These are phyloP conservation scores for Vicugna pacos DNA, from an alignment of 2,113 vertebrate genomes.

Conservation along the genomic window DNA sequence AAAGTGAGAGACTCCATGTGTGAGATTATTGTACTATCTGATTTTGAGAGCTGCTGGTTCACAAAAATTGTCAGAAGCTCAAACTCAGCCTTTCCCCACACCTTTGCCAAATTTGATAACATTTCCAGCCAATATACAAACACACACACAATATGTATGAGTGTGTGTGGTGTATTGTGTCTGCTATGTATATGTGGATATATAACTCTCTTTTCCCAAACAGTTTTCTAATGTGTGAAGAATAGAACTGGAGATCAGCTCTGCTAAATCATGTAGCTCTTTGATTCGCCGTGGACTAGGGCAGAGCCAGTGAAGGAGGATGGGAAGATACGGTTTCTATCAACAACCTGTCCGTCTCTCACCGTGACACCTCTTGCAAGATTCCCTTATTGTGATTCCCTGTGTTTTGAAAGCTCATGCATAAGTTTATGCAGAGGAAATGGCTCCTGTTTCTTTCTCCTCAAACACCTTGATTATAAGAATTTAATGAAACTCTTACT, in stretches of 20 bases:
- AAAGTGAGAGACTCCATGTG: not conserved
- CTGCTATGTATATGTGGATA: not conserved
- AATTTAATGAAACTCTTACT: not conserved
- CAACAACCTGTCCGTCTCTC: not conserved
- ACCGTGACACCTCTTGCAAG: not conserved
- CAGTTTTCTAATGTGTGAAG: not conserved
- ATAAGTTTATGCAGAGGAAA: not conserved
- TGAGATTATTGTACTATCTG: not conserved
- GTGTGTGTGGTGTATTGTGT: not conserved
- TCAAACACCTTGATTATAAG: not conserved
- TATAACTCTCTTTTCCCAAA: not conserved
- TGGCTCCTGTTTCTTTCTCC: not conserved
- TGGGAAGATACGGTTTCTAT: not conserved
- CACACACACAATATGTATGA: not conserved
- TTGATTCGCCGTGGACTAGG: not conserved
- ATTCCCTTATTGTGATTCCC: not conserved
- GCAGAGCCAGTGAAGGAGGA: not conserved
- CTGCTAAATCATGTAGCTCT: not conserved
- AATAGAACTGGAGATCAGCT: not conserved
- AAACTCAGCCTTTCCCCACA: not conserved
- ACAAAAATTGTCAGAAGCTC: conserved; percentile 5
- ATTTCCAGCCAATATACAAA: not conserved
- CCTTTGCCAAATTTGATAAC: conserved; percentile 1
- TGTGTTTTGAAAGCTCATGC: conserved; percentile 4
- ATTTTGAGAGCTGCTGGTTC: not conserved